A percentile compares a stretch with the other conserved stretches of the same genome.
Conservation (phyloP, 2,797 vertebrate species). For the Crenuchus spilurus region DNA sequence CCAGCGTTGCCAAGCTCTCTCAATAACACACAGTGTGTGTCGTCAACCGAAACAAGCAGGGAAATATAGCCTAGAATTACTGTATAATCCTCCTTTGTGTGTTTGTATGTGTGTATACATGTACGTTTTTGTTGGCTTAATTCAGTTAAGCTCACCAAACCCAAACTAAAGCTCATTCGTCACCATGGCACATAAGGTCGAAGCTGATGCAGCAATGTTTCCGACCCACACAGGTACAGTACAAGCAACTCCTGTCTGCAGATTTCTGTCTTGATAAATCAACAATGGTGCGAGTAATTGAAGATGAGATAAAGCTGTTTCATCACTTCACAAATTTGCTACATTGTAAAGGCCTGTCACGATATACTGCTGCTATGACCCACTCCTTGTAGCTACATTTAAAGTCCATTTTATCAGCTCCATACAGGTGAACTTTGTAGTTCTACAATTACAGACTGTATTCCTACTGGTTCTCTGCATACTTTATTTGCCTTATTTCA, state of each 20-base stretch:
- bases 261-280: conserved; percentile 7
- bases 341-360: background rate
- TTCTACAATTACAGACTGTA: no score
- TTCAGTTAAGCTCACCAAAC: background rate
- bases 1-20: background rate
- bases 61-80: conserved; percentile 7
- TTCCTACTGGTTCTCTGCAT: no score
- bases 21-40: background rate
- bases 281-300: conserved; percentile 7
- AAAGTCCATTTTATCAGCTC: no score
- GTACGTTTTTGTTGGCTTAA: conserved; percentile 13
- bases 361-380: background rate
- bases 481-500: no score
- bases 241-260: background rate
- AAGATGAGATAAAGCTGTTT: background rate
- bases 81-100: conserved; percentile 23
- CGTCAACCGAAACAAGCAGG: background rate
- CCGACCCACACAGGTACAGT: background rate
- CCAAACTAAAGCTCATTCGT: conserved; percentile 6
- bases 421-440: no score
- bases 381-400: no score
- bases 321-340: background rate
- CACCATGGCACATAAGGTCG: conserved; percentile 1
- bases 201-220: background rate
- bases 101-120: conserved; percentile 2